These are phyloP conservation scores for Eupithecia abbreviata DNA, from an alignment of 2,888 invertebrate genomes.

Conservation along the genomic window DNA sequence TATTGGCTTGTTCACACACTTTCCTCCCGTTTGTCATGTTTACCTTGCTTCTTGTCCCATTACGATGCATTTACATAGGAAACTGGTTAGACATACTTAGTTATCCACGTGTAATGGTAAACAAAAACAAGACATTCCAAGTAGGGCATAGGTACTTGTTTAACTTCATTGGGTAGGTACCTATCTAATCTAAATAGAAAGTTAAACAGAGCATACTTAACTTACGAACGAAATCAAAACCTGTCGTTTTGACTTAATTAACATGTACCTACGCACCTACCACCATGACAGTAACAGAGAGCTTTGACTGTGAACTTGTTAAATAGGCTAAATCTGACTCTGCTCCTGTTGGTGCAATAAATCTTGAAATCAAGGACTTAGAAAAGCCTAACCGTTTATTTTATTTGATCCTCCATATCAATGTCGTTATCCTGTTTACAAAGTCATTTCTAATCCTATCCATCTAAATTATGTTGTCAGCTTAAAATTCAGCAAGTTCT, in stretches of 20 bases:
- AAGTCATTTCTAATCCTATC: background rate
- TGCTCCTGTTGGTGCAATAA: background rate
- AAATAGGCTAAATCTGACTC: background rate
- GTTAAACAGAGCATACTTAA: background rate
- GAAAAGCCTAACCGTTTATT: background rate
- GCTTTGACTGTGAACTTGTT: background rate
- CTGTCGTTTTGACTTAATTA: background rate
- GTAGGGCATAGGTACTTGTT: background rate
- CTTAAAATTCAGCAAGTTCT: background rate
- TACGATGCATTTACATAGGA: conserved; percentile 11
- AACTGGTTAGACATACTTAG: conserved; percentile 13
- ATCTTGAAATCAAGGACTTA: background rate
- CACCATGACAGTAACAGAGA: no score
- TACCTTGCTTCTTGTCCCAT: conserved; percentile 20
- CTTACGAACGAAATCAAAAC: background rate
- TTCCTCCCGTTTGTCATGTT: conserved; percentile 21
- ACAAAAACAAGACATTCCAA: conserved; percentile 7
- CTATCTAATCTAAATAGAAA: background rate
- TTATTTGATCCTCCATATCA: background rate
- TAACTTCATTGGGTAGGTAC: background rate
- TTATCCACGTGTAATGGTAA: background rate
- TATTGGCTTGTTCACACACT: conserved; percentile 27
- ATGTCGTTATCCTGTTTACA: background rate
- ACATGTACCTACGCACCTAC: no score
- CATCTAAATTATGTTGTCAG: background rate